These are phyloP conservation scores for Sebastes hubbsi DNA, from an alignment of 2,797 vertebrate species.

Conservation along the genomic window DNA sequence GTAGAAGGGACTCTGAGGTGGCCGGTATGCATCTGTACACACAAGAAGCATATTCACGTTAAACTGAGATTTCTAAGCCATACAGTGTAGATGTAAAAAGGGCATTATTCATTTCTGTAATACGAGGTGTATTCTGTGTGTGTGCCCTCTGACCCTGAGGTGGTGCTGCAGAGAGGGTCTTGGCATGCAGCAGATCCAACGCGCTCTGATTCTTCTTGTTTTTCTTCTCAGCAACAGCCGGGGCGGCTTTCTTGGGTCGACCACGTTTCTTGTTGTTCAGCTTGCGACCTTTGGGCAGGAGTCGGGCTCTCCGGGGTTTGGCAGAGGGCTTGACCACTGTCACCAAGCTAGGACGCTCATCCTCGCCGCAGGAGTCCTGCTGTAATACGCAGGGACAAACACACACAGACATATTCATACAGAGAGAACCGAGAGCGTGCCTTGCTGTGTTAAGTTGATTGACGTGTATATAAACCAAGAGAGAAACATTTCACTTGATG, in stretches of 20 bases:
- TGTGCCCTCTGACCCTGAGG: constrained; percentile 89
- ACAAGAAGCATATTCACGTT: background rate
- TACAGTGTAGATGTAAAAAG: background rate
- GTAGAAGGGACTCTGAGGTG: constrained; percentile 95
- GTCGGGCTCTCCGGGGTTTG: constrained; percentile 89
- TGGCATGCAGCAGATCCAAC: constrained; percentile 92
- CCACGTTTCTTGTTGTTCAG: constrained; percentile 94
- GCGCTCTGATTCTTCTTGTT: constrained; percentile 92
- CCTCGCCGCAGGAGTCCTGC: constrained; percentile 93
- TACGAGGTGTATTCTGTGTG: background rate
- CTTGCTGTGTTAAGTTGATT: background rate
- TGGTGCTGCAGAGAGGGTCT: constrained; percentile 90
- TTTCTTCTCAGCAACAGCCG: constrained; percentile 88
- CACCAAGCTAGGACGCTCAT: constrained; percentile 85
- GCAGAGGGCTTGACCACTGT: constrained; percentile 88
- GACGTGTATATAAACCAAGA: background rate
- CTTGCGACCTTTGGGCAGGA: constrained; percentile 94
- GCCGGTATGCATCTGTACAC: constrained; percentile 90
- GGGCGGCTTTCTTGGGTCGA: constrained; percentile 92
- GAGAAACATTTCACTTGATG: background rate
- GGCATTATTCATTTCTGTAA: background rate
- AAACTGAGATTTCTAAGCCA: background rate
- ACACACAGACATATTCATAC: background rate
- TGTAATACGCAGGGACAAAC: constrained; percentile 25
- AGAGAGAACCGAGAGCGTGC: background rate